Base-by-base conservation (phyloP, 2,113 vertebrate genomes). In the Nettapus auritus region DNA sequence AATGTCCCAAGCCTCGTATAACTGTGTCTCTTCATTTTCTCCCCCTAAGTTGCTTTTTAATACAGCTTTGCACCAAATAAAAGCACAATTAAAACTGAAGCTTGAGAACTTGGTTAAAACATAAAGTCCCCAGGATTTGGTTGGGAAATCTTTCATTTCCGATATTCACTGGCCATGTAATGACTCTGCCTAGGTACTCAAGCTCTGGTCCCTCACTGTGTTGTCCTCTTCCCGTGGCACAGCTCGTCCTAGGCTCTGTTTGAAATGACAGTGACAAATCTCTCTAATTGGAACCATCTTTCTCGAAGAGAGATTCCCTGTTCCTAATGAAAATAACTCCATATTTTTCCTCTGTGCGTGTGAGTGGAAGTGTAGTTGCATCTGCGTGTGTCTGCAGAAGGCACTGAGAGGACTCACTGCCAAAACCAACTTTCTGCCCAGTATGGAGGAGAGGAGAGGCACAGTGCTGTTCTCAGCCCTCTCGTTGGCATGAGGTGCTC, bases 291-390 rank as follows among this genome's bases (percentile, higher is more conserved):
- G 34, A 66, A 82, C 2, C 25, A 38, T 62, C 73, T 94, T 42
- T 57, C 52, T 57, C 14, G 71, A 52, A 56, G 19, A 59, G 36
- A 70, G 17, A 34, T 73, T 95, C 59, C 33, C 33, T 66, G 56
- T 29, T 44, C 52, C 36, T 84, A 53, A 26, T 64, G 66, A 50
- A 84, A 88, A 68, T 70, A 53, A 16, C 31, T 34, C 69, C 8
- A 0, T 2, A 8, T 78, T 75, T 66, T 33, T 48, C 64, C 60
- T 50, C 31, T 6, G 16, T 59, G 60, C 9, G 0, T 66, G 76
- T 64, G 82, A 52, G 59, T 8, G 36, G 53, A 6, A 53, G 78
- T 79, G 57, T 9, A 33, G 20, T 7, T 66, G 40, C 76, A 50
- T 42, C 63, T 77, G 18, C 3, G 2, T 33, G 36, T 63, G 21